phyloP scores from a whole-genome alignment of 2,113 vertebrate genomes.

The Ardeotis arabs region DNA sequence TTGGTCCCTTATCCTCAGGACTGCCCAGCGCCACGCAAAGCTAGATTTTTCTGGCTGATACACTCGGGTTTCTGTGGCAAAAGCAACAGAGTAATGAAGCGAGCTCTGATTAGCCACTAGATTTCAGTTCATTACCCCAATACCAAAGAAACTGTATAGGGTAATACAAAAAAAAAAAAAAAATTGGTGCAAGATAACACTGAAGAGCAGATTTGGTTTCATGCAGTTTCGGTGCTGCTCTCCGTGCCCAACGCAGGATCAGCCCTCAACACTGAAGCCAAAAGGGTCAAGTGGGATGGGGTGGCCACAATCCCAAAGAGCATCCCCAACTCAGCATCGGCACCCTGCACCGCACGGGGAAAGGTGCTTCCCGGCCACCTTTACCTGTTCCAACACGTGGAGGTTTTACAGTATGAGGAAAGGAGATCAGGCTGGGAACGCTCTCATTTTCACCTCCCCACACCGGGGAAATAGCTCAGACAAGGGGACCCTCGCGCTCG shows the following conservation, averaged over 20 bases:
- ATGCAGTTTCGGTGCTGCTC: not conserved
- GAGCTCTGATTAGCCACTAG: not conserved
- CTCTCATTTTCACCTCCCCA: not conserved
- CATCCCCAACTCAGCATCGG: not conserved
- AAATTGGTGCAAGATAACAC: not conserved
- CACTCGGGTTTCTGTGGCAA: not conserved
- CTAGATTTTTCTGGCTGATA: not conserved
- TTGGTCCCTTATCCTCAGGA: not conserved
- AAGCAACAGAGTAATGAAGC: not conserved
- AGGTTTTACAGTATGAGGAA: not conserved
- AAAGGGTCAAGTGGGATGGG: fast-evolving
- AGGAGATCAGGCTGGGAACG: not conserved
- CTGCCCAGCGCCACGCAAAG: not conserved
- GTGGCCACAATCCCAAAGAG: fast-evolving
- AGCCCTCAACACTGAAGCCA: not conserved
- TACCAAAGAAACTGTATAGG: fast-evolving
- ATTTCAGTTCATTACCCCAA: not conserved
- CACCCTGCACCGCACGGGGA: fast-evolving
- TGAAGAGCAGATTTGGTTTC: not conserved
- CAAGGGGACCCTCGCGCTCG: not conserved
- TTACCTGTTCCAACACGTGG: not conserved
- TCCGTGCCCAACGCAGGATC: fast-evolving
- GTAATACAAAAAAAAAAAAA: not conserved
- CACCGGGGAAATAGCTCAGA: fast-evolving
- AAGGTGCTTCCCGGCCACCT: not conserved